phyloP scores from a whole-genome alignment of 1,140 invertebrate genomes.

The Sipha flava region DNA sequence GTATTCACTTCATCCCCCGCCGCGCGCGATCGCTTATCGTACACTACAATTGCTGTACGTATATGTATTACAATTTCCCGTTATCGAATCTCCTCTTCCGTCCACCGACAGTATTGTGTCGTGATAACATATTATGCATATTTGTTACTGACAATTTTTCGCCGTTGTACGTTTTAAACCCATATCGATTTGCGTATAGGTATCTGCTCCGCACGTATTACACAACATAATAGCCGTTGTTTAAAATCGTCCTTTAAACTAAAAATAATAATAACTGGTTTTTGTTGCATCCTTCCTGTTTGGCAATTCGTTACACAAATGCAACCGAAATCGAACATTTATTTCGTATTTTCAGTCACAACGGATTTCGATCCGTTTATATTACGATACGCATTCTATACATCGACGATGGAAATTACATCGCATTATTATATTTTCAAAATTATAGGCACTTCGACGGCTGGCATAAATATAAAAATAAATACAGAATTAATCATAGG shows the following conservation, averaged over 20 bases:
- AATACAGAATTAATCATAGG: too few species aligned
- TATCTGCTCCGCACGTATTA: not conserved
- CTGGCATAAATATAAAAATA: too few species aligned
- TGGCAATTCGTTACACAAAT: not conserved
- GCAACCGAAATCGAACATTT: not conserved
- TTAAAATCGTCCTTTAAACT: not conserved
- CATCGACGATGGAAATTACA: not conserved
- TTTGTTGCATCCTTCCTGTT: not conserved
- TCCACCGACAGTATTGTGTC: too few species aligned
- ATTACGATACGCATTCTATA: too few species aligned
- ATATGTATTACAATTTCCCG: not conserved
- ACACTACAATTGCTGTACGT: not conserved
- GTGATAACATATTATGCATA: not conserved
- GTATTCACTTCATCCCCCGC: not conserved
- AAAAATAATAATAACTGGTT: not conserved
- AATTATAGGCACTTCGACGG: too few species aligned
- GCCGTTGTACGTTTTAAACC: not conserved
- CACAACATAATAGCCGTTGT: not conserved
- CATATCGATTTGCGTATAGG: not conserved
- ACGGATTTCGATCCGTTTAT: not conserved
- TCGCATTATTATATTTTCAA: not conserved
- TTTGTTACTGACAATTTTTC: slow-evolving; percentile 3
- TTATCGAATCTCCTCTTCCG: not conserved
- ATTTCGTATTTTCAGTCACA: not conserved
- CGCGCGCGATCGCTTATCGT: not conserved